Conservation (phyloP, 2,113 vertebrate genomes). For the Takifugu flavidus region DNA sequence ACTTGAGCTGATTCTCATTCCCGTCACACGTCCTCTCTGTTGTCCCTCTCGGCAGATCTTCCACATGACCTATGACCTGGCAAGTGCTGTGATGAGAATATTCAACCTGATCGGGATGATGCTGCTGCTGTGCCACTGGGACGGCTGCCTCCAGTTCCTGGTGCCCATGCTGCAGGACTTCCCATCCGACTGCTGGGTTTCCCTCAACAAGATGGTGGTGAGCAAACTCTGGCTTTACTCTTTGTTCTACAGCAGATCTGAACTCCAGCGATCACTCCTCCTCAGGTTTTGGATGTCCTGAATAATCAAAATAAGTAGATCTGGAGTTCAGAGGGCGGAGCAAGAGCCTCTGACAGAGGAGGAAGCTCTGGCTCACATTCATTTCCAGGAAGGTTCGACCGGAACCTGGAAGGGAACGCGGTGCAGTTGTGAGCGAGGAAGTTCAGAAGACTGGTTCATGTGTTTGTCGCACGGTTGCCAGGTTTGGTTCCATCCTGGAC, state of each 20-base stretch:
- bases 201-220: slow-evolving; percentile 98
- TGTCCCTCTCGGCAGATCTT: slow-evolving; percentile 76
- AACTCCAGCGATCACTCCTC: no score
- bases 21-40: background rate
- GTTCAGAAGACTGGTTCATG: slow-evolving; percentile 12
- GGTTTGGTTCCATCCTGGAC: no score
- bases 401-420: background rate
- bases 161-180: slow-evolving; percentile 98
- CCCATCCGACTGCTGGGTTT: slow-evolving; percentile 94
- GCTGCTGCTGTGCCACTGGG: slow-evolving; percentile 84
- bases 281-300: no score
- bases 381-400: background rate
- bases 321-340: background rate
- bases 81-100: slow-evolving; percentile 94
- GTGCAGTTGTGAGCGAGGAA: slow-evolving; percentile 1
- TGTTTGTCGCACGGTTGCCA: slow-evolving; percentile 12
- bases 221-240: slow-evolving; percentile 45
- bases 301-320: background rate
- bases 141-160: slow-evolving; percentile 81
- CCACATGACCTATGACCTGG: slow-evolving; percentile 98
- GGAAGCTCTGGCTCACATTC: background rate
- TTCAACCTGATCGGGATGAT: slow-evolving; percentile 97
- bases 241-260: no score
- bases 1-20: background rate
- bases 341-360: background rate